These are phyloP conservation scores for Leuctra nigra DNA, from an alignment of 2,888 invertebrate species.

Conservation along the genomic window DNA sequence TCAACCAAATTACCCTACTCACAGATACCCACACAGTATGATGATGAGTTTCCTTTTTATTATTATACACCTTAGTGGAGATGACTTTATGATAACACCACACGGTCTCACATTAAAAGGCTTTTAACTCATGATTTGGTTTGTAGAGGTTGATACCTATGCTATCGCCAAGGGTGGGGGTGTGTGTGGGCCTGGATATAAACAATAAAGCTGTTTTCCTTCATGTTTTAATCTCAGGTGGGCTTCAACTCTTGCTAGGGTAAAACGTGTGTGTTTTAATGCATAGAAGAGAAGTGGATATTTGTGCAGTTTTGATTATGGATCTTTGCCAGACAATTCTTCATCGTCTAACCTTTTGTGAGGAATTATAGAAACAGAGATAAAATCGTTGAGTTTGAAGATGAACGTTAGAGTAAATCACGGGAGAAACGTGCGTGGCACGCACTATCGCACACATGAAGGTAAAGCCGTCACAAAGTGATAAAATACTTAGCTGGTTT, in stretches of 20 bases:
- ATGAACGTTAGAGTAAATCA: too few species aligned
- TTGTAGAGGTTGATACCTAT: background rate
- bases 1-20: constrained; percentile 7
- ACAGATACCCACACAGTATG: constrained; percentile 2
- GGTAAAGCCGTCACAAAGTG: too few species aligned
- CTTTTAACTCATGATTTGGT: background rate
- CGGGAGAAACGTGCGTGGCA: too few species aligned
- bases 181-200: background rate
- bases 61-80: background rate
- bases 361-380: constrained; percentile 10
- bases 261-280: background rate
- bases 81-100: constrained; percentile 1
- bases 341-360: constrained; percentile 3
- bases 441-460: too few species aligned
- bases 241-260: background rate
- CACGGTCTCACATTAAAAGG: constrained; percentile 7
- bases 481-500: too few species aligned
- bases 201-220: background rate
- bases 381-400: too few species aligned
- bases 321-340: constrained; percentile 11
- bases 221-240: background rate
- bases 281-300: background rate
- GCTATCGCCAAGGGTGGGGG: background rate
- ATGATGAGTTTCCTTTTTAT: constrained; percentile 11
- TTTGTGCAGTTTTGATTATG: constrained; percentile 1